These are phyloP conservation scores for Leuctra nigra DNA, from an alignment of 2,888 invertebrate genomes.

Conservation along the genomic window DNA sequence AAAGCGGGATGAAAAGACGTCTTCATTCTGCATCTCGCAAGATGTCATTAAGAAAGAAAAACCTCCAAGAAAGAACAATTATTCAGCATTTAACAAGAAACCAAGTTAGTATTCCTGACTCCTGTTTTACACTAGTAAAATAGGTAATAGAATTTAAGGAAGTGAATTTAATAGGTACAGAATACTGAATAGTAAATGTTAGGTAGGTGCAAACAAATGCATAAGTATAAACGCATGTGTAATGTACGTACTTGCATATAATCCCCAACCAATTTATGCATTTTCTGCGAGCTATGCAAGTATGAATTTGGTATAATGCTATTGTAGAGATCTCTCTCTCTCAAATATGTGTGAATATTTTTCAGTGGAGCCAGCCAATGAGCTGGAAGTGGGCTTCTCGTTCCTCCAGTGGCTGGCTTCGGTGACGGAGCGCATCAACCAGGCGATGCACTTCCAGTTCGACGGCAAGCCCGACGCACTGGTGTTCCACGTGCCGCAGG, in stretches of 20 bases:
- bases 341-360: too few relatives aligned
- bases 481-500: slow-evolving; percentile 62
- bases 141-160: too few relatives aligned
- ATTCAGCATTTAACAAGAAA: slow-evolving; percentile 2
- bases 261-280: too few relatives aligned
- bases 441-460: slow-evolving; percentile 63
- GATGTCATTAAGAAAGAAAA: slow-evolving; percentile 3
- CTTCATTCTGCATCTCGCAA: slow-evolving; percentile 32
- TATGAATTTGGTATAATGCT: too few relatives aligned
- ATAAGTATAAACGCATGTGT: too few relatives aligned
- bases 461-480: slow-evolving; percentile 58
- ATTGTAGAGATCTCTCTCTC: too few relatives aligned
- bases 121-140: too few relatives aligned
- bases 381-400: slow-evolving; percentile 38
- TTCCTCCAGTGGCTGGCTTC: slow-evolving; percentile 68
- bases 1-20: slow-evolving; percentile 28
- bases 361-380: slow-evolving; percentile 34
- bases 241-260: too few relatives aligned
- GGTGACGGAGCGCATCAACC: slow-evolving; percentile 70
- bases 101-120: slow-evolving; percentile 1
- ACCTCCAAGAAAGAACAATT: neutral
- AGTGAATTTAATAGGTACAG: too few relatives aligned
- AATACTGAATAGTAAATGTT: too few relatives aligned
- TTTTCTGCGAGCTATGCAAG: too few relatives aligned
- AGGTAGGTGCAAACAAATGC: too few relatives aligned